Evolutionary conservation across 2,888 invertebrate genomes (phyloP), one percentile per base, ranked within the genome.

Genomic region (Pyralis farinalis): DNA sequence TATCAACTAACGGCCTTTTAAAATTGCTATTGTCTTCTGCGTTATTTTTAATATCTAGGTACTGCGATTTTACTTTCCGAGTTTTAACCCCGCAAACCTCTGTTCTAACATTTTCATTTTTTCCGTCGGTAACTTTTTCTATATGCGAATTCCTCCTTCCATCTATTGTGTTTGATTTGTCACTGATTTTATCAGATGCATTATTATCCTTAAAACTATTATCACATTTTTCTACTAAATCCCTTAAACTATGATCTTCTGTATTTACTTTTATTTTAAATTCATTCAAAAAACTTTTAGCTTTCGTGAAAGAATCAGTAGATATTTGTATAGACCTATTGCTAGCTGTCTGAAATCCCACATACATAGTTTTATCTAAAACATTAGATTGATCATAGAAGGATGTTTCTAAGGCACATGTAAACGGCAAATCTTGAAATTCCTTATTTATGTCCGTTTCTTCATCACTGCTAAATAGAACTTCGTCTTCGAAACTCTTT

Each of bases 401-500:
- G 3, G 75, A 77, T 1, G 71, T 76, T 55, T 78, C 70, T 49
- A 84, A 57, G 1, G 71, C 71, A 60, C 76, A 77, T 6, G 85
- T 84, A 6, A 79, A 55, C n/a, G 83, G 80, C 27, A 83, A 47
- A 29, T 80, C 71, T 50, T 69, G 53, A 4, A 55, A 45, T 36
- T 63, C 50, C 12, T 55, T 29, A 39, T 57, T 61, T 35, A 65
- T 62, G 40, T 58, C 16, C 2, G 16, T 55, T 60, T 84, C 85
- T 63, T 88, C 87, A 59, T 86, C 86, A 55, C 83, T 84, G 36
- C 82, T 86, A 40, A 87, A 85, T 11, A 86, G 46, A 29, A 84
- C 78, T 53, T 80, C 80, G 49, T 85, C 84, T 51, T 77, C 55
- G 12, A 71, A 52, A 33, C 49, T 38, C 11, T 49, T 27, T 3